Evolutionary conservation across 1,140 invertebrate genomes (phyloP), one percentile per base, ranked within the genome.

Genomic region (Anthonomus grandis): DNA sequence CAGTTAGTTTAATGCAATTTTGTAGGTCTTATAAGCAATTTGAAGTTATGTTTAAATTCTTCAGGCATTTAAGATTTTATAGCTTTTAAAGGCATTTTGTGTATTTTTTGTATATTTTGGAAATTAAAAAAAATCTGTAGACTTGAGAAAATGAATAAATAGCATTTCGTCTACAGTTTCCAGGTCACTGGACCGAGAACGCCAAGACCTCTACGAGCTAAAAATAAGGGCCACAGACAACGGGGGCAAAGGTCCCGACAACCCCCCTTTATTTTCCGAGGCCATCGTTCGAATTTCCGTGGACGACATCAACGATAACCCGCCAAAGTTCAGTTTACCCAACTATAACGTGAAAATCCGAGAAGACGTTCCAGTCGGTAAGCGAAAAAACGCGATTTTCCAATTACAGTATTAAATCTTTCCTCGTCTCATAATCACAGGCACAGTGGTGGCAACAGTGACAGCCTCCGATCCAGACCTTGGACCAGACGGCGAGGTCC

Each of bases 281-380:
- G 89, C 91, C 1, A 59, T 88, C 1, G 84, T 95, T 23, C 76
- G 89, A 15, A 82, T 96, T 13, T 79, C 81, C 1, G 84, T 97
- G 0, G 86, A 91, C 62, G 94, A 97, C 70, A 85, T 94, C 18
- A 97, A 97, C 70, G 94, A 97, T 73, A 93, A 94, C 67, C 79
- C 88, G 0, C 94, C 94, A 0, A 80, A 76, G 25, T 97, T 97
- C 63, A 82, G 83, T 15, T 73, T 90, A 3, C 64, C 80, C 12
- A 83, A 80, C 31, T 93, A 93, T 69, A 81, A 80, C 2, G 89
- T 93, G 3, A 90, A 92, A 69, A 84, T 95, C 0, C 82, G 91
- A 0, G 95, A 97, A 75, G 95, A 97, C 73, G 81, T 96, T 24
- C 94, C 94, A 0, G 74, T 86, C 1, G 93, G 57, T 59, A 24